Base-by-base conservation (phyloP, 1,140 invertebrate genomes). In the Ips typographus region DNA sequence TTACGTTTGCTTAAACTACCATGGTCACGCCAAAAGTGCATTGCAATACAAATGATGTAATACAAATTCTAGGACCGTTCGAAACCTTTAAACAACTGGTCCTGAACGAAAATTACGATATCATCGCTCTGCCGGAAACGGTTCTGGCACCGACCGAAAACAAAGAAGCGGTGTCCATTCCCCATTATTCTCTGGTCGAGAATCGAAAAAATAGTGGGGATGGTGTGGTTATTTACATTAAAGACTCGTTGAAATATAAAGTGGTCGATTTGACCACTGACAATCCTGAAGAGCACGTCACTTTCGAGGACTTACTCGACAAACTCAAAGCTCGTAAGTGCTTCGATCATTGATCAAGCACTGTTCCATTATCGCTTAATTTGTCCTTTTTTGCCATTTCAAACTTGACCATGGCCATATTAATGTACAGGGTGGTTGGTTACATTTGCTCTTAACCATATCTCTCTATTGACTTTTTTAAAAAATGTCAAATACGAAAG, bases 171-270 rank as follows among this genome's bases (percentile, higher is more conserved):
- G 71, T 76, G 7, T 6, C 67, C 60, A 76, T 76, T 37, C 75
- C 75, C 7, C 65, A 76, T 61, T 76, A 76, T 52, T 76, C 75
- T 7, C 67, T 76, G 36, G 69, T 76, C 1, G 74, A 74, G 55
- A 76, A 76, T 51, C 71, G 73, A 7, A 76, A 70, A 59, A 71
- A 71, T 65, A 75, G 73, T 44, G 75, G 75, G n/a, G 75, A 76
- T 40, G 75, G 75, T 3, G 73, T 75, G 2, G 63, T 75, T 36
- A 68, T 76, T 55, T 76, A 76, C 60, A 73, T 76, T n/a, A 76
- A 76, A 67, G 72, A 76, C 60, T 76, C 75, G 4, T 56, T 76
- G 37, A 76, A 75, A 72, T 76, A 73, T 61, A 76, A 76, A 69
- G 75, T 76, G 37, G 73, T 76, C 36, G 73, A 76, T 68, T 65